phyloP scores from a whole-genome alignment of 2,888 invertebrate species.

The Rhingia rostrata region DNA sequence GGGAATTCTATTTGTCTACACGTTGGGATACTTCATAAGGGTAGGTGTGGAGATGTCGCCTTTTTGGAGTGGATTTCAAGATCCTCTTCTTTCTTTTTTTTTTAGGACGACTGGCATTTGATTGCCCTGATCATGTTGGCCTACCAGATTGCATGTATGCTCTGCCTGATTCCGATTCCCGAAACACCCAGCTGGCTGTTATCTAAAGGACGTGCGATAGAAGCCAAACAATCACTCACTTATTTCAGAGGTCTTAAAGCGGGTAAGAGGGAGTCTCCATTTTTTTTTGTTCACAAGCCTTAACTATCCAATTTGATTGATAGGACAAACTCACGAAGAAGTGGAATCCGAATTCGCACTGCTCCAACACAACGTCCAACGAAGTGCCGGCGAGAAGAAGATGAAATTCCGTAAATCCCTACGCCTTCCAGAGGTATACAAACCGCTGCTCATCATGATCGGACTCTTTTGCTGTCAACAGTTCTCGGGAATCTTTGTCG shows the following conservation, averaged over 20 bases:
- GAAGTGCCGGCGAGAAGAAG: slow-evolving; percentile 77
- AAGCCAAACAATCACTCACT: slow-evolving; percentile 85
- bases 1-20: slow-evolving; percentile 86
- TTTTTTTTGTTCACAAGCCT: background rate
- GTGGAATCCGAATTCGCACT: slow-evolving; percentile 78
- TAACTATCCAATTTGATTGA: background rate
- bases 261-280: slow-evolving; percentile 9
- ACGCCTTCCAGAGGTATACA: slow-evolving; percentile 81
- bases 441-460: slow-evolving; percentile 84
- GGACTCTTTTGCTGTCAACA: slow-evolving; percentile 87
- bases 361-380: slow-evolving; percentile 78
- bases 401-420: slow-evolving; percentile 77
- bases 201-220: slow-evolving; percentile 84
- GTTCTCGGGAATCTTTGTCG: slow-evolving; percentile 88
- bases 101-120: slow-evolving; percentile 80
- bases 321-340: slow-evolving; percentile 79
- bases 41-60: slow-evolving; percentile 50
- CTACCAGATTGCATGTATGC: slow-evolving; percentile 79
- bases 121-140: slow-evolving; percentile 80
- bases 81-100: background rate
- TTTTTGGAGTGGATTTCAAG: background rate
- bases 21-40: slow-evolving; percentile 84
- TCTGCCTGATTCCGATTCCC: slow-evolving; percentile 85
- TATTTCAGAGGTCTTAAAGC: slow-evolving; percentile 85
- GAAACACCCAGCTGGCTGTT: slow-evolving; percentile 89